Evolutionary conservation across 2,888 invertebrate species (phyloP).

Genomic region (Metalampra italica): DNA sequence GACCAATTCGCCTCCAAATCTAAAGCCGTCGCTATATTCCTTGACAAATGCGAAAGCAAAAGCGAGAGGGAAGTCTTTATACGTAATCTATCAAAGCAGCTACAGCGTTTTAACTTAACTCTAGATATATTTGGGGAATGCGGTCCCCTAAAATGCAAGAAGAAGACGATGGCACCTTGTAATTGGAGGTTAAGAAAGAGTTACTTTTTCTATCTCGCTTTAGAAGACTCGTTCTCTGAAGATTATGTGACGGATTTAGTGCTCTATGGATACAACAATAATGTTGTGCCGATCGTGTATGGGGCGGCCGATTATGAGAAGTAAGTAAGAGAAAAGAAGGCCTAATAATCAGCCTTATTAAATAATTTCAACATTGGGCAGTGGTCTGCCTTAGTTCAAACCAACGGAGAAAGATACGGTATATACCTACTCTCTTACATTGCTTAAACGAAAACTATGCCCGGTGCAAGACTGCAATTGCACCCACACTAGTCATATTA

Average conservation of each 20-base stretch:
- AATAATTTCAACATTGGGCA: too few species aligned
- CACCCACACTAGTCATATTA: too few species aligned
- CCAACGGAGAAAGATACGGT: too few species aligned
- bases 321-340: constrained; percentile 43
- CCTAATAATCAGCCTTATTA: too few species aligned
- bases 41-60: constrained; percentile 47
- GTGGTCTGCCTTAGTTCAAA: too few species aligned
- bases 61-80: constrained; percentile 49
- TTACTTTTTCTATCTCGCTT: constrained; percentile 84
- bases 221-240: constrained; percentile 84
- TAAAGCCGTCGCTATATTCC: constrained; percentile 50
- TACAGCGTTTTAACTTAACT: constrained; percentile 49
- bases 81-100: constrained; percentile 54
- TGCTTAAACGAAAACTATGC: too few species aligned
- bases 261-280: constrained; percentile 73
- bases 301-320: constrained; percentile 80
- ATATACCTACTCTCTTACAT: too few species aligned
- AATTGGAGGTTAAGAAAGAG: constrained; percentile 62
- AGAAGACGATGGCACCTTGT: constrained; percentile 43
- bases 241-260: constrained; percentile 65
- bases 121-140: constrained; percentile 77
- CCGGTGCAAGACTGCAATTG: too few species aligned
- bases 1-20: constrained; percentile 38
- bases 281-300: constrained; percentile 82
- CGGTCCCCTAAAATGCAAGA: constrained; percentile 49